Evolutionary conservation across 2,797 vertebrate species (phyloP).

Genomic region (Setipinna tenuifilis): DNA sequence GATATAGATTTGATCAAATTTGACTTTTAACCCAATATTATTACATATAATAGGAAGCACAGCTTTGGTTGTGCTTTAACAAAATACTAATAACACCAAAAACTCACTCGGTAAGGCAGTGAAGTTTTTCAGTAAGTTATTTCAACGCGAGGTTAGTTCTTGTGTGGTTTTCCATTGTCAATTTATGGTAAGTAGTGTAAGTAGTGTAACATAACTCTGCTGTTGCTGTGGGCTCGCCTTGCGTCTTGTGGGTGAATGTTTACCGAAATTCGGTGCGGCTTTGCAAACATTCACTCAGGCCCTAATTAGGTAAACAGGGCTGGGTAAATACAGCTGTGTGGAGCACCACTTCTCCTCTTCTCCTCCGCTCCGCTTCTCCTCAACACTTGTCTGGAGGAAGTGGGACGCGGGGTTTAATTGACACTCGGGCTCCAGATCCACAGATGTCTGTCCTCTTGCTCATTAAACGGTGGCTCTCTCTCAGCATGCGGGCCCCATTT

Average conservation of each 20-base stretch:
- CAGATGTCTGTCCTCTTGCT: constrained; percentile 40
- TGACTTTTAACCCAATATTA: too few species aligned
- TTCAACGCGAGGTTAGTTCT: neutral
- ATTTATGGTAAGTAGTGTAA: neutral
- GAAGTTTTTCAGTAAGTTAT: neutral
- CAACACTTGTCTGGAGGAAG: constrained; percentile 2
- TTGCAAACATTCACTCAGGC: neutral
- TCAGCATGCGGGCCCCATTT: constrained; percentile 22
- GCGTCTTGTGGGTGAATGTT: neutral
- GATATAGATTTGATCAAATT: too few species aligned
- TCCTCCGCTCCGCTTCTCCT: neutral
- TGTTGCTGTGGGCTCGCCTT: neutral
- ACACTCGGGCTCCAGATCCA: constrained; percentile 36
- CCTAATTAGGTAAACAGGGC: constrained; percentile 23
- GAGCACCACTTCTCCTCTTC: neutral
- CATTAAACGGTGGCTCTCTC: constrained; percentile 42
- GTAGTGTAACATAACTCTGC: neutral
- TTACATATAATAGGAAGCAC: too few species aligned
- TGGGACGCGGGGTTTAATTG: constrained; percentile 44
- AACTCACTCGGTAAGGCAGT: neutral
- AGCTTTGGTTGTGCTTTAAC: too few species aligned
- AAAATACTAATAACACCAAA: neutral
- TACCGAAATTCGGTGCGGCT: neutral
- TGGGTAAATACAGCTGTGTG: constrained; percentile 12
- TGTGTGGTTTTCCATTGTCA: neutral